Base-by-base conservation (phyloP, 2,797 vertebrate genomes). In the Enteromius treurensis region DNA sequence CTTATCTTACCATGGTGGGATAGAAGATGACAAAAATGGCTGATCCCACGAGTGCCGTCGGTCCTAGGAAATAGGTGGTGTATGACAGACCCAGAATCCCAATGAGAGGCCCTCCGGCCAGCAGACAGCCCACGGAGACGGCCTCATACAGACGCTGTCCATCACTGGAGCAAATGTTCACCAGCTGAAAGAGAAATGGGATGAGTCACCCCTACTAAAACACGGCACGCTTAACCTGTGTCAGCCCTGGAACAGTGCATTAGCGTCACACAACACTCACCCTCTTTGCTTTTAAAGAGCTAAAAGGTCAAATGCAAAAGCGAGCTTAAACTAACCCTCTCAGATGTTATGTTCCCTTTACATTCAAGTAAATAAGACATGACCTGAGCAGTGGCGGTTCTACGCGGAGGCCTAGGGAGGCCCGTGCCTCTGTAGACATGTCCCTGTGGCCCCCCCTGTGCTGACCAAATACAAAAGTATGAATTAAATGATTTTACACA, bases 91-190 rank as follows among this genome's bases (percentile, higher is more conserved):
- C 95, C 65, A 96, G 86, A 68, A 95, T 64, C 34, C 92, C 95
- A 83, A 95, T 92, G 64, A 96, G 84, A 6, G 96, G 96, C 19
- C 95, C 94, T 37, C 94, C 95, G 0, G 91, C 94, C 80, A 96
- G 88, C 88, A 96, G 90, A 85, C 93, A 93, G 84, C 94, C 95
- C 87, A 93, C 73, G 0, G 92, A 90, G 74, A 93, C 93, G 0
- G 94, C 95, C 81, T 96, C 96, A 84, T 91, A 95, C 45, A 96
- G 87, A 64, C 95, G 88, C 86, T 95, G 94, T 82, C 96, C 96
- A 14, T 96, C 96, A 69, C 90, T 94, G 88, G 93, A 92, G 90
- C 96, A 96, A 82, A 96, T 95, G 91, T 96, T 96, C 88, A 96
- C 91, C 90, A 96, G 87, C 96, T 96, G 67, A 71, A 65, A 78